Percentiles rank a stretch among this genome's conserved stretches.
Conservation (phyloP, 2,888 invertebrate species). For the Trisateles emortualis region DNA sequence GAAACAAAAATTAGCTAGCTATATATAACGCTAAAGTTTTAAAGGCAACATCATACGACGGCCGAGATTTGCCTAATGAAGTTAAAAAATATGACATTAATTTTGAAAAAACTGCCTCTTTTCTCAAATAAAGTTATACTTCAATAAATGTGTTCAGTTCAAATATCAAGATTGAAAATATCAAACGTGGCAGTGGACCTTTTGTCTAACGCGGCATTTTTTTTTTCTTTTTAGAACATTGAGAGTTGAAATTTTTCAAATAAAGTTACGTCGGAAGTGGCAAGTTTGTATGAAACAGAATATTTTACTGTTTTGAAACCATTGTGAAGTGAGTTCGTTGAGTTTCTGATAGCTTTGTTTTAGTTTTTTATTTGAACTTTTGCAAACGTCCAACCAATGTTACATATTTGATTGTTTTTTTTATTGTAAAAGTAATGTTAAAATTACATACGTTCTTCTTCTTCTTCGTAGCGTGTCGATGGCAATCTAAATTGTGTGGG, state of each 20-base stretch:
- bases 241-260: slow-evolving; percentile 26
- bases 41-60: too few species aligned
- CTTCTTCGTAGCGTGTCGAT: too few species aligned
- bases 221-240: slow-evolving; percentile 22
- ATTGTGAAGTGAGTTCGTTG: slow-evolving; percentile 11
- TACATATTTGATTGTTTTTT: too few species aligned
- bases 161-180: slow-evolving; percentile 18
- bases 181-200: slow-evolving; percentile 19
- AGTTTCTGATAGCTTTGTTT: background rate
- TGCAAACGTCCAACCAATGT: too few species aligned
- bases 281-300: slow-evolving; percentile 29
- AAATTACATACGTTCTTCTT: too few species aligned
- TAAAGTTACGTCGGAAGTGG: slow-evolving; percentile 32
- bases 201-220: slow-evolving; percentile 21
- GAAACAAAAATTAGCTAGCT: too few species aligned
- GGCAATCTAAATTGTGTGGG: too few species aligned
- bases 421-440: too few species aligned
- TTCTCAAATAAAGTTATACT: background rate
- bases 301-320: slow-evolving; percentile 33
- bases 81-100: background rate
- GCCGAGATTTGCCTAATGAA: too few species aligned
- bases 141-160: slow-evolving; percentile 1
- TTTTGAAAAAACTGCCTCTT: background rate
- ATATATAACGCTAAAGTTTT: too few species aligned
- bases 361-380: background rate